Conservation (phyloP, 1,140 invertebrate genomes). For the Maconellicoccus hirsutus region DNA sequence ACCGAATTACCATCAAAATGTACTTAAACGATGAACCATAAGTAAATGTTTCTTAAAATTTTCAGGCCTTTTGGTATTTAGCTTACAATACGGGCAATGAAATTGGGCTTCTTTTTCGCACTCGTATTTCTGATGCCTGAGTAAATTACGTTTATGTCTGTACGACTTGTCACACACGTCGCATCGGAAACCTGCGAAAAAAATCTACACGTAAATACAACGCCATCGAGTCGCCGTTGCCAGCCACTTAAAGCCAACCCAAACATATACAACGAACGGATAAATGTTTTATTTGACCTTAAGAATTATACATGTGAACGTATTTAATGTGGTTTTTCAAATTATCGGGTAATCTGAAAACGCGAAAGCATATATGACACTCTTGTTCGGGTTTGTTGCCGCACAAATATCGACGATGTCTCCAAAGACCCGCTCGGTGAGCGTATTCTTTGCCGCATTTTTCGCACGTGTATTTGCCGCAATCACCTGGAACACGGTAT, state of each 20-base stretch:
- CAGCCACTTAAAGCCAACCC: too few relatives aligned
- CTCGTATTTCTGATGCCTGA: constrained; percentile 26
- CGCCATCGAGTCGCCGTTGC: too few relatives aligned
- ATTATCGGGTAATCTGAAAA: constrained; percentile 22
- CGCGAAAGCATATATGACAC: constrained; percentile 18
- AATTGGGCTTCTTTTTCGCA: constrained; percentile 46
- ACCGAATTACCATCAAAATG: too few relatives aligned
- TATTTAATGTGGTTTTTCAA: constrained; percentile 22
- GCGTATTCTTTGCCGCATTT: constrained; percentile 16
- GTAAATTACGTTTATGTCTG: constrained; percentile 34
- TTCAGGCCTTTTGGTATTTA: constrained; percentile 11
- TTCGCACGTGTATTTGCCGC: constrained; percentile 1
- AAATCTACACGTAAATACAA: too few relatives aligned
- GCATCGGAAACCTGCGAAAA: constrained; percentile 22
- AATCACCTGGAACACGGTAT: background rate
- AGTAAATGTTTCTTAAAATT: constrained; percentile 16
- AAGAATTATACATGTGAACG: constrained; percentile 22
- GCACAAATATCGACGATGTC: background rate
- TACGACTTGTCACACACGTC: constrained; percentile 36
- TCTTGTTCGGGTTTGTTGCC: constrained; percentile 16
- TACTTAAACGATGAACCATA: background rate
- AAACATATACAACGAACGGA: too few relatives aligned
- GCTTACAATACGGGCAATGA: constrained; percentile 36
- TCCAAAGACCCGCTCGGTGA: background rate
- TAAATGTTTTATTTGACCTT: too few relatives aligned